phyloP scores from a whole-genome alignment of 2,797 vertebrate species.

The Moxostoma hubbsi region DNA sequence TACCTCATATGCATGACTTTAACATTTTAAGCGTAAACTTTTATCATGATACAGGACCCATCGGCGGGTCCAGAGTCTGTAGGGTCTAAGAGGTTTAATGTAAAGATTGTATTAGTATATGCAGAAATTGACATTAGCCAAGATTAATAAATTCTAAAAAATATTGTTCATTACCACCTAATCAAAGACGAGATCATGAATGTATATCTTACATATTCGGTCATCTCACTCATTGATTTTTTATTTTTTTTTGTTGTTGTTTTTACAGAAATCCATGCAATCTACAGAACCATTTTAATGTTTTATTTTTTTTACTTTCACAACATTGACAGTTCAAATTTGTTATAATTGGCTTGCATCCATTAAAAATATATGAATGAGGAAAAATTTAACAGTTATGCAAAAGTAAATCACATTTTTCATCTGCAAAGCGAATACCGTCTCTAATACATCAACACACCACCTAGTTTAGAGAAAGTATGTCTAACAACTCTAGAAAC shows the following conservation, averaged over 20 bases:
- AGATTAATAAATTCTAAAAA: too few relatives aligned
- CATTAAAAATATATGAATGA: constrained; percentile 1
- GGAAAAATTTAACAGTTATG: neutral
- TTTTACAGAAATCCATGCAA: neutral
- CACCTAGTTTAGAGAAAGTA: constrained; percentile 9
- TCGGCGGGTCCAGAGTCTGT: too few relatives aligned
- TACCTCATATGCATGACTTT: too few relatives aligned
- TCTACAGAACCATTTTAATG: neutral
- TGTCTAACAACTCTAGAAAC: constrained; percentile 14
- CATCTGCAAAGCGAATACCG: constrained; percentile 14
- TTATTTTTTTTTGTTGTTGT: neutral
- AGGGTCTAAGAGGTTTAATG: too few relatives aligned
- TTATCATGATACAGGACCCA: too few relatives aligned
- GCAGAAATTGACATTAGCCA: too few relatives aligned
- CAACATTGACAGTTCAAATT: constrained; percentile 22
- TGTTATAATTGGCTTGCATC: neutral
- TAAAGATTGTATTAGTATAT: too few relatives aligned
- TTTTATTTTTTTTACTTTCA: neutral
- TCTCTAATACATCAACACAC: constrained; percentile 19
- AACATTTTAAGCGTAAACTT: too few relatives aligned
- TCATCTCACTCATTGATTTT: too few relatives aligned
- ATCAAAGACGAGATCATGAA: neutral
- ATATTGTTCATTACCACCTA: too few relatives aligned
- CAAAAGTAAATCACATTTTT: constrained; percentile 6
- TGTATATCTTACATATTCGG: neutral